Evolutionary conservation across 2,888 invertebrate species (phyloP), one percentile per base, ranked within the genome.

Genomic region (Oegoconia quadripuncta): DNA sequence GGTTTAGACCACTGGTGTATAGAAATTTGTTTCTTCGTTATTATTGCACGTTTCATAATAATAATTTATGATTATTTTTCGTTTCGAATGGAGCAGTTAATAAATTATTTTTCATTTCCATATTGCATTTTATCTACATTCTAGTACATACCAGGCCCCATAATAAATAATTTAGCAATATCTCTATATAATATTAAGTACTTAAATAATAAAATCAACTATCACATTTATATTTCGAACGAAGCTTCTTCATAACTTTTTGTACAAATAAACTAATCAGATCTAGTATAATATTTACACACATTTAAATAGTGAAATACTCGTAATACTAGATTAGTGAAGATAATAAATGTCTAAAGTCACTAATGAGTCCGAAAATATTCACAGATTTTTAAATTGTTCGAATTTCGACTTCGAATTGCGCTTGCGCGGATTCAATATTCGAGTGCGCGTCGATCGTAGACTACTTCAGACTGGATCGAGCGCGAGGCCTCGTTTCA

Each of bases 91-190:
- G 27, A 11, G 12, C 4, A 9, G n/a, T 25, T 25, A 11, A 2
- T 25, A 4, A 13, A 6, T 13, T 27, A 9, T 27, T 3, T 27
- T 27, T 12, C 6, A 3, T 20, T n/a, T 2, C 9, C 2, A 12
- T 32, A 32, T 32, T 32, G 18, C 40, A 32, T 28, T 15, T 32
- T 44, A 8, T 36, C 36, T 23, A 18, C 37, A 32, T 34, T 34
- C 58, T 70, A 76, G 68, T 64, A 59, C 54, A 44, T 48, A 54
- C 46, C 36, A 56, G 9, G 38, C 50, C 56, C 59, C 57, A 58
- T 53, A 84, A 84, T 84, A 87, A 87, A 86, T 87, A 84, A 84
- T 84, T 86, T 83, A 84, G 63, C 2, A 69, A 76, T 78, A 83
- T 74, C 67, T 78, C 71, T 81, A 73, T 75, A 74, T 70, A 75